phyloP scores from a whole-genome alignment of 2,888 invertebrate genomes.

The Metallyticus violacea region DNA sequence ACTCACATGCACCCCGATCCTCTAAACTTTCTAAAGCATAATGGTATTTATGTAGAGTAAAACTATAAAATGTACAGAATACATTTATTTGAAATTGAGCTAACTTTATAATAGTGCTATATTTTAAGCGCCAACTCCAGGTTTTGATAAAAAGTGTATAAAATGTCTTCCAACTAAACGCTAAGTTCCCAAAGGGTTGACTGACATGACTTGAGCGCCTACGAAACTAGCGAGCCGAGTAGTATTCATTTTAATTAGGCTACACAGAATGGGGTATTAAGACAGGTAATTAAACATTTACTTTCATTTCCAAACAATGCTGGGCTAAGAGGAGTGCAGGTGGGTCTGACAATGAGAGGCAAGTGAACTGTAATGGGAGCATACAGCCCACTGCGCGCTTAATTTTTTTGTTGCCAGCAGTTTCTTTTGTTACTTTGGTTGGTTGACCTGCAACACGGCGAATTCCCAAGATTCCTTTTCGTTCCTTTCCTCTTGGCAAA shows the following conservation, averaged over 20 bases:
- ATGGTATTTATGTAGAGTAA: too few species aligned
- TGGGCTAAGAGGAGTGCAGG: background rate
- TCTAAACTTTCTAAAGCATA: too few species aligned
- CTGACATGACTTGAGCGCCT: background rate
- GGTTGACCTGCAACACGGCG: background rate
- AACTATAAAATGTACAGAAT: too few species aligned
- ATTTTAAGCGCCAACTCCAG: too few species aligned
- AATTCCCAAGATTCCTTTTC: background rate
- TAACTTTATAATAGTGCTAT: too few species aligned
- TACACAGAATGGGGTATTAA: background rate
- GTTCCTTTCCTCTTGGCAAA: background rate
- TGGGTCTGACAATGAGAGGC: background rate
- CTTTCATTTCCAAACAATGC: background rate
- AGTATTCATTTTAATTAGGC: background rate
- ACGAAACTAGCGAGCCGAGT: background rate
- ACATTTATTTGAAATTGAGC: too few species aligned
- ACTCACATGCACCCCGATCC: too few species aligned
- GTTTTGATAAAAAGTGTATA: too few species aligned
- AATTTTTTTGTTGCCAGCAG: background rate
- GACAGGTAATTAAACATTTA: background rate
- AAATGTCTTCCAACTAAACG: too few species aligned
- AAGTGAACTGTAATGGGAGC: background rate
- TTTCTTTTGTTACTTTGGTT: background rate
- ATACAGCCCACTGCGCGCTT: background rate
- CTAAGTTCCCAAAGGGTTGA: too few species aligned